phyloP scores from a whole-genome alignment of 2,888 invertebrate species.

The Linnaemya tessellans region DNA sequence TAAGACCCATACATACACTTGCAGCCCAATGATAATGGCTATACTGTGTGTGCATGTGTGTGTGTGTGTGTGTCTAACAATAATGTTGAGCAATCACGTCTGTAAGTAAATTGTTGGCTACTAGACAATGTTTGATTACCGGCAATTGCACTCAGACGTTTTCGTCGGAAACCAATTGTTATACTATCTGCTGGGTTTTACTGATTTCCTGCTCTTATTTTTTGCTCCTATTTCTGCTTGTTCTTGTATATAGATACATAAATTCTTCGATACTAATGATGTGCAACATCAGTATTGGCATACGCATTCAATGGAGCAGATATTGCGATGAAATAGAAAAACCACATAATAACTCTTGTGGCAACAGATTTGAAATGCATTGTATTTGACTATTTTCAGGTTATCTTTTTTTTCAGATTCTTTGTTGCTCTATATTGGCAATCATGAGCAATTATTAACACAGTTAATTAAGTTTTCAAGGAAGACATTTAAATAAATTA shows the following conservation, averaged over 20 bases:
- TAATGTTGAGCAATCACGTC: conserved; percentile 4
- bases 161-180: conserved; percentile 67
- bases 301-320: conserved; percentile 18
- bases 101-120: conserved; percentile 45
- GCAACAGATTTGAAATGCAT: conserved; percentile 5
- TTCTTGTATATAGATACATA: background rate
- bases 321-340: background rate
- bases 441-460: conserved; percentile 49
- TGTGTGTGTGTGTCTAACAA: background rate
- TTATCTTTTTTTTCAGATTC: background rate
- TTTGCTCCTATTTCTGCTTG: background rate
- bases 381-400: background rate
- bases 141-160: conserved; percentile 65
- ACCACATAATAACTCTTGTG: conserved; percentile 43
- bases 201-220: conserved; percentile 53
- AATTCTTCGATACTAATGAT: background rate
- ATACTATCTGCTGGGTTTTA: conserved; percentile 56
- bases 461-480: conserved; percentile 56
- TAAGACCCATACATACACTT: background rate
- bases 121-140: conserved; percentile 66
- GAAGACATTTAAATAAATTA: conserved; percentile 62
- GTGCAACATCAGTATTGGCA: background rate
- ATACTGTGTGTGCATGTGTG: background rate
- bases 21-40: background rate
- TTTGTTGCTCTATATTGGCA: conserved; percentile 3